Evolutionary conservation across 2,888 invertebrate genomes (phyloP).

Genomic region (Panopea generosa): DNA sequence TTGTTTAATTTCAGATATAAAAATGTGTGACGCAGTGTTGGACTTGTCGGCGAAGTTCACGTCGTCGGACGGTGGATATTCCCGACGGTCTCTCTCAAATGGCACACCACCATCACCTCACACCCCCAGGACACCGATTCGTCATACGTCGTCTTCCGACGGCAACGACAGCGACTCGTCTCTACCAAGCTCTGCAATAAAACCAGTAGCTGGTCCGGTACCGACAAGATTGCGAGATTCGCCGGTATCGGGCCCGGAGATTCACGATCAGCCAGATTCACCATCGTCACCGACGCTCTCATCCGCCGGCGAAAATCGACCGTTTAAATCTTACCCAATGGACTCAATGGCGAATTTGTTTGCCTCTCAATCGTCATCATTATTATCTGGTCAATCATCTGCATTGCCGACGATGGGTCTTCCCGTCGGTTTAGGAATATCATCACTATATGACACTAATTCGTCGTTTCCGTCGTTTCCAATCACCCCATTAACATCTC

Average conservation of each 20-base stretch:
- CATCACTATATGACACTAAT: constrained; percentile 67
- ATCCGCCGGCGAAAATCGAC: constrained; percentile 54
- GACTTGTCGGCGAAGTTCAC: constrained; percentile 70
- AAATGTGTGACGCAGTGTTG: constrained; percentile 71
- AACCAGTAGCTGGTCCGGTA: constrained; percentile 56
- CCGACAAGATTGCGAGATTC: constrained; percentile 44
- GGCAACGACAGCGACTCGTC: constrained; percentile 63
- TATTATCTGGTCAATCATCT: constrained; percentile 54
- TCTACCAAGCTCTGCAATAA: constrained; percentile 39
- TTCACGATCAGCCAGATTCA: constrained; percentile 18
- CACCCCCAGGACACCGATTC: constrained; percentile 28
- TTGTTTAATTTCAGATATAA: too few species aligned
- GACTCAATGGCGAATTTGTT: constrained; percentile 65
- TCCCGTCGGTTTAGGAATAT: constrained; percentile 58
- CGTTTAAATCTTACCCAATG: constrained; percentile 77
- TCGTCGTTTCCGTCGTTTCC: constrained; percentile 70
- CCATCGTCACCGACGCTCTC: constrained; percentile 35
- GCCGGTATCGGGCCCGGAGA: constrained; percentile 41
- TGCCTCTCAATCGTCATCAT: constrained; percentile 58
- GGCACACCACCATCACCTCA: constrained; percentile 55
- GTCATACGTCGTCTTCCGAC: constrained; percentile 48
- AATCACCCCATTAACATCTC: constrained; percentile 77
- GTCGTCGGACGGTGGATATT: constrained; percentile 11
- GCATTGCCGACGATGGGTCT: constrained; percentile 53
- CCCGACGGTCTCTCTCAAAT: constrained; percentile 48